phyloP scores from a whole-genome alignment of 1,140 invertebrate genomes.

The Potamilus streckersoni region DNA sequence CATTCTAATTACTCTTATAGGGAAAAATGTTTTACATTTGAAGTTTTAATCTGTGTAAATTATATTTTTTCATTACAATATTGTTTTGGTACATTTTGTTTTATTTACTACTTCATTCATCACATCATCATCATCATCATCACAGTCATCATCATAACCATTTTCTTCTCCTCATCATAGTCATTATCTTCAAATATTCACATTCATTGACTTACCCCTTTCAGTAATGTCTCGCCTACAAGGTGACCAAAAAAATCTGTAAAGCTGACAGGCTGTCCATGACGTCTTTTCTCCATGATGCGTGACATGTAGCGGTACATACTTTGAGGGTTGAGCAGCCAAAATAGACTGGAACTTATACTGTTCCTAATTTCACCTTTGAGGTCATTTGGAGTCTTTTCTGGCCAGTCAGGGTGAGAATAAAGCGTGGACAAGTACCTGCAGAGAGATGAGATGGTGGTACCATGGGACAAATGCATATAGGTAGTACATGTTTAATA shows the following conservation, averaged over 20 bases:
- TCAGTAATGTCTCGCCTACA: constrained; percentile 68
- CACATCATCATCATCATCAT: too few species aligned
- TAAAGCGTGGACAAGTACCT: constrained; percentile 69
- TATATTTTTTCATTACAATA: too few species aligned
- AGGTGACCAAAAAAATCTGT: constrained; percentile 71
- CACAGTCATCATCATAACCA: too few species aligned
- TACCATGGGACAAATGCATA: too few species aligned
- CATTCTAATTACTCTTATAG: too few species aligned
- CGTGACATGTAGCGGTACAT: constrained; percentile 61
- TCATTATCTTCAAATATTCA: too few species aligned
- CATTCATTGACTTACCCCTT: constrained; percentile 54
- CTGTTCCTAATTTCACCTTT: constrained; percentile 64
- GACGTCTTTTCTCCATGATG: constrained; percentile 65
- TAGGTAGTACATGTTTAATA: too few species aligned
- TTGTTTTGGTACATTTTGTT: too few species aligned
- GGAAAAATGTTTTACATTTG: too few species aligned
- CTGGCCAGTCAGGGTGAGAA: constrained; percentile 65
- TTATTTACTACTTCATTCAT: too few species aligned
- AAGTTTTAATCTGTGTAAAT: too few species aligned
- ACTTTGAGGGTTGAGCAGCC: constrained; percentile 58
- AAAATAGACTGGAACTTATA: constrained; percentile 62
- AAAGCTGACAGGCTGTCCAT: constrained; percentile 69
- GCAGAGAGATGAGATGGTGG: constrained; percentile 4
- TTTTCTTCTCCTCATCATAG: too few species aligned
- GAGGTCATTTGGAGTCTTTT: constrained; percentile 50